Evolutionary conservation across 1,140 invertebrate species (phyloP).

Genomic region (Diuraphis noxia): DNA sequence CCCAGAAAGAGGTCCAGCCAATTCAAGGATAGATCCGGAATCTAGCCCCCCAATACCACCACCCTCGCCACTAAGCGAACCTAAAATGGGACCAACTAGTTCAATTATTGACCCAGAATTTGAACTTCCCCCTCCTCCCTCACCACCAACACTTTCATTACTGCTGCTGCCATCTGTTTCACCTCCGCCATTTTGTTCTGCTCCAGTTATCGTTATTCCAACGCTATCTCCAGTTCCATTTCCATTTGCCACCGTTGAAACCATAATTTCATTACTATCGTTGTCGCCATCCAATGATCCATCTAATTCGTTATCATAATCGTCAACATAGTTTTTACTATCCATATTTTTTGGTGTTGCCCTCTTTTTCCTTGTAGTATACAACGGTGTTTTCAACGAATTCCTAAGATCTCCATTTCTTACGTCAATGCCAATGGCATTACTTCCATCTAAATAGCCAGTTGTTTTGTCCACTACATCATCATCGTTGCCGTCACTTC

Average conservation of each 20-base stretch:
- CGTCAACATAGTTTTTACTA: background rate
- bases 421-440: background rate
- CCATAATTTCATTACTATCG: background rate
- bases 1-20: background rate
- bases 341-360: background rate
- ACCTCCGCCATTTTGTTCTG: background rate
- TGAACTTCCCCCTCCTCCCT: background rate
- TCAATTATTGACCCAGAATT: slow-evolving; percentile 17
- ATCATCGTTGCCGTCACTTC: background rate
- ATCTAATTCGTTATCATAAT: slow-evolving; percentile 28
- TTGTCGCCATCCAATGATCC: background rate
- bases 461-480: background rate
- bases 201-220: background rate
- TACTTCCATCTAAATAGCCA: background rate
- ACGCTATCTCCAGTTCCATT: background rate
- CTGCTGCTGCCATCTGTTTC: background rate
- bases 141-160: background rate
- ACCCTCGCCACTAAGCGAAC: background rate
- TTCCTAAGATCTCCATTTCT: background rate
- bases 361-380: background rate
- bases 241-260: background rate
- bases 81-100: background rate
- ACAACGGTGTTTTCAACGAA: background rate
- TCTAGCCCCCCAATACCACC: background rate
- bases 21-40: slow-evolving; percentile 6